A percentile compares a stretch with the other conserved stretches of the same genome.
These are phyloP conservation scores for Centruroides sculpturatus DNA, from an alignment of 1,140 invertebrate genomes.

Conservation along the genomic window DNA sequence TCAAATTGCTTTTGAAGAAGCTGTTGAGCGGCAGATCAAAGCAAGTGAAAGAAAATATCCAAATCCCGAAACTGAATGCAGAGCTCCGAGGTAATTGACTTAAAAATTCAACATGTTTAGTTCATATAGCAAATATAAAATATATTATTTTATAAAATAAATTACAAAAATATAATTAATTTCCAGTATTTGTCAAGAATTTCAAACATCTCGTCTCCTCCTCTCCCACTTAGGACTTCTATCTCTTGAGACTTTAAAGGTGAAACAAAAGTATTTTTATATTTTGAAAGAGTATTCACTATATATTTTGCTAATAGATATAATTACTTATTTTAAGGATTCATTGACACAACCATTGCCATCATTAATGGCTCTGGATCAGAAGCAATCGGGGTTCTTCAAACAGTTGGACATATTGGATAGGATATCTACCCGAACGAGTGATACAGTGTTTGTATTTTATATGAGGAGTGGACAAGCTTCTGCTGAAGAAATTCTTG, in stretches of 20 bases:
- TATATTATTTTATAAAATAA: too few species aligned
- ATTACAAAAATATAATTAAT: background rate
- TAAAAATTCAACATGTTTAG: too few species aligned
- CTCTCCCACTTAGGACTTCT: slow-evolving; percentile 87
- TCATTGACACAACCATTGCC: slow-evolving; percentile 30
- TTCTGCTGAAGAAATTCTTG: slow-evolving; percentile 56
- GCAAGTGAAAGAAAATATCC: slow-evolving; percentile 23
- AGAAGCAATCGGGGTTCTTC: slow-evolving; percentile 50
- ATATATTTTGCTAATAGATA: background rate
- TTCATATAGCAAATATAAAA: too few species aligned
- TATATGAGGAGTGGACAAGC: slow-evolving; percentile 79
- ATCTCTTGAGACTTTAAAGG: slow-evolving; percentile 34
- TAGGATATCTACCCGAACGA: slow-evolving; percentile 62
- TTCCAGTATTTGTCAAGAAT: slow-evolving; percentile 51
- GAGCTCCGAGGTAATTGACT: slow-evolving; percentile 42
- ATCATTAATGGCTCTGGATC: slow-evolving; percentile 63
- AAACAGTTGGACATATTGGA: slow-evolving; percentile 57
- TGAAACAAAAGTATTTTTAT: background rate
- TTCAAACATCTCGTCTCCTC: slow-evolving; percentile 84
- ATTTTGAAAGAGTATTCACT: background rate
- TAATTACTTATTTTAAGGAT: slow-evolving; percentile 22
- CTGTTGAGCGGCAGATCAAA: slow-evolving; percentile 18
- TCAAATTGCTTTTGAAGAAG: slow-evolving; percentile 25
- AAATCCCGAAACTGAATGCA: slow-evolving; percentile 47
- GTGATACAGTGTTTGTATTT: slow-evolving; percentile 88